A percentile compares a stretch with the other conserved stretches of the same genome.
These are phyloP conservation scores for Zygaena filipendulae DNA, from an alignment of 2,888 invertebrate species.

Conservation along the genomic window DNA sequence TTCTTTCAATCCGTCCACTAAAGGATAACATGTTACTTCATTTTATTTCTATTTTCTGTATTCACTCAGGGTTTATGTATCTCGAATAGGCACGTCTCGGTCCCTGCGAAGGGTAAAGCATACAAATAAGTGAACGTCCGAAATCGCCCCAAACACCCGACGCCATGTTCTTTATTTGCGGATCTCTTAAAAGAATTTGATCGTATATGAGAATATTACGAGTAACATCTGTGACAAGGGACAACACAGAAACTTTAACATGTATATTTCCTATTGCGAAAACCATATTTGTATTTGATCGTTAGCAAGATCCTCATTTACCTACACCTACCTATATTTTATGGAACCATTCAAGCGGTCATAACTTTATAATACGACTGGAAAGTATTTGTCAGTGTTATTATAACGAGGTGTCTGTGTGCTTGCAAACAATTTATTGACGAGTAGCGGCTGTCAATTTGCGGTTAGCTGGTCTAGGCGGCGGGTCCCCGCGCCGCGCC, in stretches of 20 bases:
- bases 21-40: constrained; percentile 67
- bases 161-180: constrained; percentile 64
- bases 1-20: constrained; percentile 60
- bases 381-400: constrained; percentile 26
- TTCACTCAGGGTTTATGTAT: constrained; percentile 68
- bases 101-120: constrained; percentile 60
- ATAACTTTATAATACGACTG: constrained; percentile 23
- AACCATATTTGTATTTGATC: constrained; percentile 1
- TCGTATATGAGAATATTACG: constrained; percentile 65
- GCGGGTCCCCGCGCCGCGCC: constrained; percentile 17
- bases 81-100: constrained; percentile 68
- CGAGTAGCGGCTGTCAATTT: constrained; percentile 50
- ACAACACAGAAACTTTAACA: constrained; percentile 54
- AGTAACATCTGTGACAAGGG: constrained; percentile 64
- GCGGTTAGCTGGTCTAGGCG: constrained; percentile 21
- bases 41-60: constrained; percentile 69
- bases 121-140: constrained; percentile 68
- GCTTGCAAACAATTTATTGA: constrained; percentile 52
- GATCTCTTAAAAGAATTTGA: constrained; percentile 68
- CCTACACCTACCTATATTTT: no score
- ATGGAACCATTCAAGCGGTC: constrained; percentile 16
- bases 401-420: constrained; percentile 37
- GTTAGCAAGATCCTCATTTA: no score
- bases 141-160: constrained; percentile 56
- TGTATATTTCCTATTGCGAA: no score